Evolutionary conservation across 2,797 vertebrate genomes (phyloP).

Genomic region (Eleutherodactylus coqui): DNA sequence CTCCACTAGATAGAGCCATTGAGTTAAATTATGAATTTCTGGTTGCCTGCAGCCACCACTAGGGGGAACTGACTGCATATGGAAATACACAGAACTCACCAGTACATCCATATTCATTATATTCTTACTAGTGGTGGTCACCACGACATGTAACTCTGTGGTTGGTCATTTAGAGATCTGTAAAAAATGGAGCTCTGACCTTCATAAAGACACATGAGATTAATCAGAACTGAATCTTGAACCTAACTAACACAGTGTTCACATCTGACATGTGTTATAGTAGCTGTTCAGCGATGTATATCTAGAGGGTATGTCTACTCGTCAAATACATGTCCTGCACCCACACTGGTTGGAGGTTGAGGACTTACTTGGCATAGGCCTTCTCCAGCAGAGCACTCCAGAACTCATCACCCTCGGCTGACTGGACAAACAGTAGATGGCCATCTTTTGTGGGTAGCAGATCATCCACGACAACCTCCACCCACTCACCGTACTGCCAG

Average conservation of each 20-base stretch:
- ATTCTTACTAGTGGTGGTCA: background rate
- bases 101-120: background rate
- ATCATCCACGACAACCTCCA: slow-evolving; percentile 88
- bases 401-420: slow-evolving; percentile 74
- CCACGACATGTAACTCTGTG: background rate
- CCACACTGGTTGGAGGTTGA: background rate
- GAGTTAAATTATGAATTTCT: background rate
- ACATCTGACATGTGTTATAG: too few relatives aligned
- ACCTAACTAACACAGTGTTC: too few relatives aligned
- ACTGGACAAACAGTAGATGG: slow-evolving; percentile 87
- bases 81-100: background rate
- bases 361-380: slow-evolving; percentile 75
- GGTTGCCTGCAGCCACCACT: background rate
- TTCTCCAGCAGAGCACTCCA: slow-evolving; percentile 78
- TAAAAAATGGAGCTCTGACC: too few relatives aligned
- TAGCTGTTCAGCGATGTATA: too few relatives aligned
- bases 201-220: background rate
- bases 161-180: background rate
- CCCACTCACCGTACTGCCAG: slow-evolving; percentile 91
- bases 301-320: background rate
- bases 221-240: too few relatives aligned
- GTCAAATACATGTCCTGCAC: background rate
- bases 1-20: background rate
- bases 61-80: background rate
- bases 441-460: slow-evolving; percentile 79